Conservation (phyloP, 2,888 invertebrate genomes). For the Drosophila rubida region DNA sequence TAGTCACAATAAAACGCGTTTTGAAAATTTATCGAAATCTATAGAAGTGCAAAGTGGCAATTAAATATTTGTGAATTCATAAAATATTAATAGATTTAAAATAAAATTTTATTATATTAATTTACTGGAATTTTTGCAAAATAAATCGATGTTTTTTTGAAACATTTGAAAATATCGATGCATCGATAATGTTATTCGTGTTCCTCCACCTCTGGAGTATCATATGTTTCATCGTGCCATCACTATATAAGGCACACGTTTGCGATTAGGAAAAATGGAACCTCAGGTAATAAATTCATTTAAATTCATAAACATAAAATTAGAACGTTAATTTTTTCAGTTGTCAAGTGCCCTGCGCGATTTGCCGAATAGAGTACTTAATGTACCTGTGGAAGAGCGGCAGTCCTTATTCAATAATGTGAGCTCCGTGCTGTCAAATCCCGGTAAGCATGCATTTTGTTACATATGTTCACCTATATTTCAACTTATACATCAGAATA, state of each 20-base stretch:
- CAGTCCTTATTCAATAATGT: slow-evolving; percentile 81
- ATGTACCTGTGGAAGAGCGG: slow-evolving; percentile 81
- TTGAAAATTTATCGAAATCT: too few relatives aligned
- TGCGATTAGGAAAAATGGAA: slow-evolving; percentile 49
- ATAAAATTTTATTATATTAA: too few relatives aligned
- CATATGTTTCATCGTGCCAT: slow-evolving; percentile 1
- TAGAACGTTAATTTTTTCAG: slow-evolving; percentile 69
- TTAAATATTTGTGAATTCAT: neutral
- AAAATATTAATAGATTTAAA: too few relatives aligned
- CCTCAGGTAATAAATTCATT: slow-evolving; percentile 42
- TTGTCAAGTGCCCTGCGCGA: slow-evolving; percentile 83
- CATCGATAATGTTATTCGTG: neutral
- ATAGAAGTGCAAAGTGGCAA: too few relatives aligned
- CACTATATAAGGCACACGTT: slow-evolving; percentile 41
- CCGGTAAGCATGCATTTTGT: slow-evolving; percentile 87
- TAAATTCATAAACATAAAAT: neutral
- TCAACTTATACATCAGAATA: neutral
- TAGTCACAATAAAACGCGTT: too few relatives aligned
- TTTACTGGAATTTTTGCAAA: too few relatives aligned
- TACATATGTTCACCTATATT: neutral
- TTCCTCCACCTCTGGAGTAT: neutral
- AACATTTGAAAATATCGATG: neutral
- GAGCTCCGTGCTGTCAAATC: slow-evolving; percentile 87
- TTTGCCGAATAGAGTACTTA: slow-evolving; percentile 83
- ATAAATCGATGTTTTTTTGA: too few relatives aligned